Conservation (phyloP, 23 tunicate genomes). For the Styela clava region DNA sequence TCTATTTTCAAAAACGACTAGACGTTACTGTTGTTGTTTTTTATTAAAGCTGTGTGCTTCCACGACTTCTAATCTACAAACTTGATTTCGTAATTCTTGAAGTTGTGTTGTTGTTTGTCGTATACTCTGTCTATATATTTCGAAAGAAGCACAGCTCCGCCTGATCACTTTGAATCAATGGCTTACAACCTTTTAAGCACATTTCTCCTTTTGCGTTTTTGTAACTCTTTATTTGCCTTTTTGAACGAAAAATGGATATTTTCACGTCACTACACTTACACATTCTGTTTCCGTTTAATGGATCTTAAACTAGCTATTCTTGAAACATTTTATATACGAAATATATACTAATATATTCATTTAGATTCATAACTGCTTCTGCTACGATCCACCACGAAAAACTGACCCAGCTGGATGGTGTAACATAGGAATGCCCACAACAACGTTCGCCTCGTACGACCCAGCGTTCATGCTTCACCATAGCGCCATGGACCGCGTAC, state of each 20-base stretch:
- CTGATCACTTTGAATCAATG: too few species aligned
- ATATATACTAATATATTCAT: neutral
- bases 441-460: constrained; percentile 29
- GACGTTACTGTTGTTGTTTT: too few species aligned
- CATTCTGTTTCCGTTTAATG: neutral
- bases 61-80: too few species aligned
- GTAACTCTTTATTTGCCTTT: neutral
- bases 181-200: too few species aligned
- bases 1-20: too few species aligned
- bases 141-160: too few species aligned
- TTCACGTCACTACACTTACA: too few species aligned
- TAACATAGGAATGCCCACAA: constrained; percentile 36
- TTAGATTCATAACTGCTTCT: constrained; percentile 52
- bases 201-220: too few species aligned
- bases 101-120: too few species aligned
- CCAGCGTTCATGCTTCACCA: constrained; percentile 52
- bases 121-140: too few species aligned
- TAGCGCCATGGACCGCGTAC: constrained; percentile 49
- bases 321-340: neutral
- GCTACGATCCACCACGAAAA: neutral
- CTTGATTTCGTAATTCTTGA: too few species aligned
- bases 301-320: neutral
- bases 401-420: neutral
- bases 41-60: too few species aligned
- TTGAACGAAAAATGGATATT: neutral